Conservation (phyloP, 1,140 invertebrate species). For the Bombus waltoni region DNA sequence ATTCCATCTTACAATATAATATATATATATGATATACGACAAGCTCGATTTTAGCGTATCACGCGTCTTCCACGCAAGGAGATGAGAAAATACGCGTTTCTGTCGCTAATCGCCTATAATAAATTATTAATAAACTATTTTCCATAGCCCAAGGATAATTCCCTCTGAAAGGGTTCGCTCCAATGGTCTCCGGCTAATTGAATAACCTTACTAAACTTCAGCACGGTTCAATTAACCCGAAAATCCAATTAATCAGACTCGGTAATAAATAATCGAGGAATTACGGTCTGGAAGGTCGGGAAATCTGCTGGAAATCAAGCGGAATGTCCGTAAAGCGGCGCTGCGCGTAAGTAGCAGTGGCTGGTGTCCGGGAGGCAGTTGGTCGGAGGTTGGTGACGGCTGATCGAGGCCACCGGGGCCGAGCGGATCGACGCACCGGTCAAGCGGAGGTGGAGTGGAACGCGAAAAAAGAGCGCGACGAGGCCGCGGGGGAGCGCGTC, state of each 20-base stretch:
- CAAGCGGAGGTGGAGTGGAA: conserved; percentile 51
- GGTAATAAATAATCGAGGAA: conserved; percentile 1
- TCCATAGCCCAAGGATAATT: no score
- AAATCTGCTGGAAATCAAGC: neutral
- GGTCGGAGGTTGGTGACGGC: conserved; percentile 19
- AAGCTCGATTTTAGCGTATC: no score
- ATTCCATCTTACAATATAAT: no score
- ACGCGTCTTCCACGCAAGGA: no score
- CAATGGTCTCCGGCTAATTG: neutral
- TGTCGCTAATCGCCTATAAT: no score
- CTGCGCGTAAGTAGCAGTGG: neutral
- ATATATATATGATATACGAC: no score
- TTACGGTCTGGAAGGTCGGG: neutral
- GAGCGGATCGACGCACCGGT: conserved; percentile 33
- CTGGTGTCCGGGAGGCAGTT: neutral
- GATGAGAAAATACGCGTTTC: no score
- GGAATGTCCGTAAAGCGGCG: neutral
- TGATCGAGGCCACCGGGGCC: conserved; percentile 46
- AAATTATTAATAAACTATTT: no score
- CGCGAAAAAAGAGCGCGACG: conserved; percentile 57
- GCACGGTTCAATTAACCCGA: neutral
- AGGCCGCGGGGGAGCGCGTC: conserved; percentile 45
- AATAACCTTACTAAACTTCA: neutral
- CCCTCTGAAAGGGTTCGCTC: no score
- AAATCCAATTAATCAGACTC: neutral